A percentile compares a stretch with the other conserved stretches of the same genome.
Evolutionary conservation across 1,140 invertebrate genomes (phyloP).

Genomic region (Episyrphus balteatus): DNA sequence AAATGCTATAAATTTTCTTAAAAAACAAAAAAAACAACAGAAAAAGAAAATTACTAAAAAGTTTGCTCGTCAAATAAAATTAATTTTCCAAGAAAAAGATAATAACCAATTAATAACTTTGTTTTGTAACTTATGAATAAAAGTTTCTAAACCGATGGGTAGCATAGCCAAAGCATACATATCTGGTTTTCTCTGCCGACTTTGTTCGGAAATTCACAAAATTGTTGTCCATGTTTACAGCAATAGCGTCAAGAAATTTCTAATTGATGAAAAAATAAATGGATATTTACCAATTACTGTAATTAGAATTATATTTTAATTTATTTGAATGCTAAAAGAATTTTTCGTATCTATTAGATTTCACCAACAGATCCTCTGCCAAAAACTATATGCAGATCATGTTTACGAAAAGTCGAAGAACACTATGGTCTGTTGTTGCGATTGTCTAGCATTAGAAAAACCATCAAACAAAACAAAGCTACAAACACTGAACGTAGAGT

Average conservation of each 20-base stretch:
- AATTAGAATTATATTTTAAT: slow-evolving; percentile 26
- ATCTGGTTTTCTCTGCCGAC: slow-evolving; percentile 65
- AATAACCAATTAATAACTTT: no score
- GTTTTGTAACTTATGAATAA: no score
- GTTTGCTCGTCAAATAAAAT: no score
- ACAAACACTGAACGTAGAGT: background rate
- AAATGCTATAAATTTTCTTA: no score
- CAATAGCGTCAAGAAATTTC: slow-evolving; percentile 57
- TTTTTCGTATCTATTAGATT: slow-evolving; percentile 40
- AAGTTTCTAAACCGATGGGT: slow-evolving; percentile 48
- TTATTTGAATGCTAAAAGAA: background rate
- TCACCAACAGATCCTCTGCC: slow-evolving; percentile 58
- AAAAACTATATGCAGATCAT: slow-evolving; percentile 60
- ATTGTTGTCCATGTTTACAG: slow-evolving; percentile 68
- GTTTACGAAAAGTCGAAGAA: slow-evolving; percentile 54
- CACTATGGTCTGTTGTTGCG: slow-evolving; percentile 56
- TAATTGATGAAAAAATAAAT: slow-evolving; percentile 62
- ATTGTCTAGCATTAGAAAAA: slow-evolving; percentile 33
- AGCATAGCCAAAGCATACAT: slow-evolving; percentile 62
- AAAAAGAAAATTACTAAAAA: no score
- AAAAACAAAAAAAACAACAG: no score
- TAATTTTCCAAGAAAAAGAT: no score
- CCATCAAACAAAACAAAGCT: background rate
- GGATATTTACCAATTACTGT: slow-evolving; percentile 63
- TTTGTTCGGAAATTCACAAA: slow-evolving; percentile 68